phyloP scores from a whole-genome alignment of 2,113 vertebrate species.

The Terrapene triunguis region DNA sequence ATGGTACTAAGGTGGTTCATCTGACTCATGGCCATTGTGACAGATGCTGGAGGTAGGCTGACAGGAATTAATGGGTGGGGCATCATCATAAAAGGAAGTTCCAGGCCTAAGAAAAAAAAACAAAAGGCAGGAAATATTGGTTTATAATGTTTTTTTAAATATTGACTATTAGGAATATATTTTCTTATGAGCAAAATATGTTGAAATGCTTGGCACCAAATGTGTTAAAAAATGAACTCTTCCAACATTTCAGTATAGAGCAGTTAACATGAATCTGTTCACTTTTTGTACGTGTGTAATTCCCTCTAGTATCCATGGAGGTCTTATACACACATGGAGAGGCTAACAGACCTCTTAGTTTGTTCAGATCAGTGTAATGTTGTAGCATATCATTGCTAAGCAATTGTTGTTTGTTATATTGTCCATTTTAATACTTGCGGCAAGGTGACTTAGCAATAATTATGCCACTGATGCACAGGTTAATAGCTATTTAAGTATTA shows the following conservation, averaged over 20 bases:
- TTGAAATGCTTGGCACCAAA: constrained; percentile 21
- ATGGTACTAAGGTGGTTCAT: constrained; percentile 99
- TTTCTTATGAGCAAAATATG: constrained; percentile 11
- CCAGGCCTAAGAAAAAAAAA: constrained; percentile 85
- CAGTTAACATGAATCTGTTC: background rate
- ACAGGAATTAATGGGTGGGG: constrained; percentile 98
- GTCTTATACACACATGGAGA: constrained; percentile 30
- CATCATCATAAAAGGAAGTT: constrained; percentile 99
- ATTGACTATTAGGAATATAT: background rate
- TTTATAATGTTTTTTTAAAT: background rate
- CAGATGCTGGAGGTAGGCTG: constrained; percentile 98
- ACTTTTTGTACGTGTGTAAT: background rate
- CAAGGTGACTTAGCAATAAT: constrained; percentile 18
- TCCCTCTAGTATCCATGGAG: background rate
- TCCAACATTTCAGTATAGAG: constrained; percentile 10
- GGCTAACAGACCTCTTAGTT: constrained; percentile 28
- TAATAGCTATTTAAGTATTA: constrained; percentile 50
- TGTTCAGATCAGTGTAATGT: background rate
- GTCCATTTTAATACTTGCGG: background rate
- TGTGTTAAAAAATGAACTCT: constrained; percentile 13
- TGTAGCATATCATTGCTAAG: constrained; percentile 9
- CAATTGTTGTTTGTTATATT: background rate
- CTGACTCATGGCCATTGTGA: constrained; percentile 99
- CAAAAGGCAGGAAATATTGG: background rate
- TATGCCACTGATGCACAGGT: constrained; percentile 22